Conservation (phyloP, 1,140 invertebrate genomes). For the Chrysomallon squamiferum region DNA sequence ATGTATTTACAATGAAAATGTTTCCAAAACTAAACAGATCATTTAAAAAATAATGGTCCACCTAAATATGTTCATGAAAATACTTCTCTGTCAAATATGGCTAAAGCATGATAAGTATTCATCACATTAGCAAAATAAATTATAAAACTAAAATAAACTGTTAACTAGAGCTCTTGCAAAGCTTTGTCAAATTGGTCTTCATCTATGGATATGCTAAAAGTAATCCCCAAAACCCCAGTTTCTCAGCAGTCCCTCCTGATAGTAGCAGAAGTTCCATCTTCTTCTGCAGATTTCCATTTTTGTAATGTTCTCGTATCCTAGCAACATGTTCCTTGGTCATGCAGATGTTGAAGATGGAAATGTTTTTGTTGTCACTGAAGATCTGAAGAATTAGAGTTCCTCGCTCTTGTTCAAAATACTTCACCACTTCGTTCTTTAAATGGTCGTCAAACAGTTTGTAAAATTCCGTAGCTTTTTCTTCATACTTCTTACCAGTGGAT, state of each 20-base stretch:
- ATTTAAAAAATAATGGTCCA: too few relatives aligned
- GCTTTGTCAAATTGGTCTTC: slow-evolving; percentile 40
- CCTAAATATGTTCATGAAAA: too few relatives aligned
- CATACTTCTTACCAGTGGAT: slow-evolving; percentile 22
- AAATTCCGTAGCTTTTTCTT: slow-evolving; percentile 26
- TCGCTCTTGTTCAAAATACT: slow-evolving; percentile 53
- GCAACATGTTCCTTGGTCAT: slow-evolving; percentile 36
- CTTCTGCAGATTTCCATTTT: slow-evolving; percentile 26
- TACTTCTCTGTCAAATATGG: too few relatives aligned
- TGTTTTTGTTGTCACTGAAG: slow-evolving; percentile 17
- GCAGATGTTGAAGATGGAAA: slow-evolving; percentile 44
- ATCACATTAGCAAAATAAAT: too few relatives aligned
- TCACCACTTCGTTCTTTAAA: slow-evolving; percentile 35
- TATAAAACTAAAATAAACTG: too few relatives aligned
- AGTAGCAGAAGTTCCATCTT: slow-evolving; percentile 35
- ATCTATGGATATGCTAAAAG: slow-evolving; percentile 28
- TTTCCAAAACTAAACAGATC: too few relatives aligned
- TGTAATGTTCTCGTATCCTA: slow-evolving; percentile 27
- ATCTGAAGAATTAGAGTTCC: slow-evolving; percentile 41
- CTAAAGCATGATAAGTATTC: too few relatives aligned
- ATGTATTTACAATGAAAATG: too few relatives aligned
- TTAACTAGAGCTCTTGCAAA: slow-evolving; percentile 20
- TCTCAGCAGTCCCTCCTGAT: slow-evolving; percentile 17
- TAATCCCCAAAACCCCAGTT: slow-evolving; percentile 27
- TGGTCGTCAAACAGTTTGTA: slow-evolving; percentile 32